Conservation (phyloP, 2,888 invertebrate genomes). For the Eucera pruinosa region DNA sequence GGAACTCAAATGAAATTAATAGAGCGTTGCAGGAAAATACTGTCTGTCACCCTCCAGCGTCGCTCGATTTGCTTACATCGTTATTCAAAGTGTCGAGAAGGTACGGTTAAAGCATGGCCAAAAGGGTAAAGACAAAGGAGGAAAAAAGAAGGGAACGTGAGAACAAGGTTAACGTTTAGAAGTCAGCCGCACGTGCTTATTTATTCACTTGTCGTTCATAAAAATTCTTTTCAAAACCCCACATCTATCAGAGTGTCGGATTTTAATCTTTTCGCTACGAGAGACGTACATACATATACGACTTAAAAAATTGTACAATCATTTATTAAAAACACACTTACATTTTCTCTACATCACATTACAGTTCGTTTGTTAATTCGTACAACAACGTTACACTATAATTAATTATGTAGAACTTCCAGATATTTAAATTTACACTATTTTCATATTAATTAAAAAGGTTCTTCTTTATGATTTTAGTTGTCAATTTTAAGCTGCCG, state of each 20-base stretch:
- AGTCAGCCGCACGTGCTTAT: constrained; percentile 42
- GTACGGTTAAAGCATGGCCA: constrained; percentile 26
- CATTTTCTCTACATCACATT: too few relatives aligned
- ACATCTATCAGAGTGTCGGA: neutral
- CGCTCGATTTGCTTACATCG: constrained; percentile 53
- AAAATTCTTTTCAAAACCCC: constrained; percentile 22
- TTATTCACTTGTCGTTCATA: constrained; percentile 46
- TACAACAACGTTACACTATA: too few relatives aligned
- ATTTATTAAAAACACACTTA: too few relatives aligned
- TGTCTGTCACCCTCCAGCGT: constrained; percentile 24
- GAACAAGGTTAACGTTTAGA: constrained; percentile 32
- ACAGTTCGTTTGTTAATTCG: too few relatives aligned
- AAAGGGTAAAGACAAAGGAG: neutral
- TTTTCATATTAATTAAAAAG: too few relatives aligned
- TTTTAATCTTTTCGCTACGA: too few relatives aligned
- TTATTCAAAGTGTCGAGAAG: constrained; percentile 55
- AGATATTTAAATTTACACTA: too few relatives aligned
- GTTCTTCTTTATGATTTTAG: too few relatives aligned
- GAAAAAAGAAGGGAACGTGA: neutral
- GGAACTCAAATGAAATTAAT: constrained; percentile 50
- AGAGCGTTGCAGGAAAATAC: constrained; percentile 31
- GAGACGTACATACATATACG: too few relatives aligned
- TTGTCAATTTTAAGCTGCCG: too few relatives aligned
- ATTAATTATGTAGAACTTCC: too few relatives aligned
- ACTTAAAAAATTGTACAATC: too few relatives aligned